Conservation (phyloP, 1,140 invertebrate genomes). For the Odontomachus brunneus region DNA sequence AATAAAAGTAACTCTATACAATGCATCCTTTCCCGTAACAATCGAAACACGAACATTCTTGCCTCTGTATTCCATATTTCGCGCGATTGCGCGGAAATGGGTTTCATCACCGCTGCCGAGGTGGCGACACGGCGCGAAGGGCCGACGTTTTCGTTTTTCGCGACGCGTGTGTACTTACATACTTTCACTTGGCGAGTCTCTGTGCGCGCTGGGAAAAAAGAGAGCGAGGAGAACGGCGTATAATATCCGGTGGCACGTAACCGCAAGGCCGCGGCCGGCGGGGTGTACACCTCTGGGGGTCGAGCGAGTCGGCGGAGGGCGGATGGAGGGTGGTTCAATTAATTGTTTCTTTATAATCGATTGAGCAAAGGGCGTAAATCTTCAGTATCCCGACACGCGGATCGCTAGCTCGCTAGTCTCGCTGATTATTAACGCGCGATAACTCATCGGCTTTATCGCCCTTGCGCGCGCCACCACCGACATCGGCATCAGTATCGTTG, state of each 20-base stretch:
- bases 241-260: background rate
- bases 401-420: conserved; percentile 62
- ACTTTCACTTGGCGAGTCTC: no score
- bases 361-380: conserved; percentile 69
- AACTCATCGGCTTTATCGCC: conserved; percentile 56
- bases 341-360: conserved; percentile 64
- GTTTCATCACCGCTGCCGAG: no score
- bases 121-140: no score
- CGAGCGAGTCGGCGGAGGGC: background rate
- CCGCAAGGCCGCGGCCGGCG: conserved; percentile 44
- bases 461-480: conserved; percentile 5
- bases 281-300: conserved; percentile 32
- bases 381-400: conserved; percentile 69
- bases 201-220: background rate
- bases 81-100: no score
- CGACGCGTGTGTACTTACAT: no score
- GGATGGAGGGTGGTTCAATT: conserved; percentile 17
- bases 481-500: background rate
- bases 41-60: no score
- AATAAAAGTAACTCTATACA: no score
- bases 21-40: no score
- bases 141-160: no score
- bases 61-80: no score
- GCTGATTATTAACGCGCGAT: conserved; percentile 73
- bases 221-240: background rate